Percentiles rank a stretch among this genome's conserved stretches.
phyloP scores from a whole-genome alignment of 2,888 invertebrate genomes.

The Thereva nobilitata region DNA sequence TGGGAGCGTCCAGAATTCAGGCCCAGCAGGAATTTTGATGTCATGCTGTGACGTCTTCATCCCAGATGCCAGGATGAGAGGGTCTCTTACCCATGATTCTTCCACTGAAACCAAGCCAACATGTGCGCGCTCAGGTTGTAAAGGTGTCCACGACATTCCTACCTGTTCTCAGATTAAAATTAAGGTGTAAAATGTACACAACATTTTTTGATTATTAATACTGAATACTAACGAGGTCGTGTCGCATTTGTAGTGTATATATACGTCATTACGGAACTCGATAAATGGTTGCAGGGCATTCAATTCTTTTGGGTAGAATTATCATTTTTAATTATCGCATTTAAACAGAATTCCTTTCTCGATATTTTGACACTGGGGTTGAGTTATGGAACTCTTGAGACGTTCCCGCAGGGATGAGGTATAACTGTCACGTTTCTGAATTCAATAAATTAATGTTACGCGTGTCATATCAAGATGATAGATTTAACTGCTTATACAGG shows the following conservation, averaged over 20 bases:
- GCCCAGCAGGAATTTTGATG: conserved; percentile 40
- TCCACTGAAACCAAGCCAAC: conserved; percentile 15
- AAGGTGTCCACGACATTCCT: conserved; percentile 12
- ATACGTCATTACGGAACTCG: too few relatives aligned
- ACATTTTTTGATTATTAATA: conserved; percentile 42
- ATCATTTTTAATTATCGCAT: too few relatives aligned
- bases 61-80: conserved; percentile 26
- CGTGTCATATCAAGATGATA: too few relatives aligned
- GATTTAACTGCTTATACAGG: too few relatives aligned
- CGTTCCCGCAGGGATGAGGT: too few relatives aligned
- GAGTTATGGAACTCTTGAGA: too few relatives aligned
- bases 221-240: conserved; percentile 41
- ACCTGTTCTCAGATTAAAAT: conserved; percentile 40
- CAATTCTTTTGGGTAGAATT: too few relatives aligned
- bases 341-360: too few relatives aligned
- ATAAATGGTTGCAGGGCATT: too few relatives aligned
- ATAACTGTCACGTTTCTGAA: too few relatives aligned
- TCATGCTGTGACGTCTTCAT: conserved; percentile 42
- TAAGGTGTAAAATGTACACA: conserved; percentile 43
- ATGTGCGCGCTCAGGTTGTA: not conserved
- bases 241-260: conserved; percentile 18
- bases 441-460: too few relatives aligned
- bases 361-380: too few relatives aligned
- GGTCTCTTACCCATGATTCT: not conserved
- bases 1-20: conserved; percentile 36